Conservation (phyloP, 2,113 vertebrate genomes). For the Rhagologus leucostigma region DNA sequence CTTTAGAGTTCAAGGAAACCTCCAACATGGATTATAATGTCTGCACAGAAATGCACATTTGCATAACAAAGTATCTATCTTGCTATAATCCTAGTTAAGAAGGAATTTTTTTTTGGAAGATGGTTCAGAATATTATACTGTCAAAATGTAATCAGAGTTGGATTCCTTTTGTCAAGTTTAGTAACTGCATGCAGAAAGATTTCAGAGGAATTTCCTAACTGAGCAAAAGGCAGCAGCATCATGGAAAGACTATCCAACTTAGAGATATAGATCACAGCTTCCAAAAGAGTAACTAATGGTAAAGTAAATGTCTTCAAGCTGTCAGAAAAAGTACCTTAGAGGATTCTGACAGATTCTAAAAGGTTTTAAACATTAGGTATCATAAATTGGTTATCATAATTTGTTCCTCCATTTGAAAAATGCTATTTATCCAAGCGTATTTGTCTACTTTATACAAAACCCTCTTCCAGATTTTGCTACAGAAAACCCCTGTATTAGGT, state of each 20-base stretch:
- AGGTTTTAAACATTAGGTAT: conserved; percentile 33
- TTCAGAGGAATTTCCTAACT: neutral
- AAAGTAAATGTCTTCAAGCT: neutral
- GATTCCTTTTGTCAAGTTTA: neutral
- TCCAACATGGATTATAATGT: neutral
- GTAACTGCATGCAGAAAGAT: neutral
- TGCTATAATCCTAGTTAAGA: conserved; percentile 22
- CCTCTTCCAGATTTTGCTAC: neutral
- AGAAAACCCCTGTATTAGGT: neutral
- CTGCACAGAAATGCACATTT: neutral
- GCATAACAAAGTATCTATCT: conserved; percentile 24
- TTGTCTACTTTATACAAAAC: neutral
- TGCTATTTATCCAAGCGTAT: neutral
- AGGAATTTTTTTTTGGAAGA: neutral
- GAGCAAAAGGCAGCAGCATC: neutral
- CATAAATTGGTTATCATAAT: neutral
- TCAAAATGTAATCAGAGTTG: neutral
- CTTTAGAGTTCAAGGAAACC: conserved; percentile 33
- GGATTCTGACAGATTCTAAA: neutral
- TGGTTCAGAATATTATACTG: neutral
- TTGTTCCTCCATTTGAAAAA: neutral
- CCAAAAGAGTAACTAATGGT: neutral
- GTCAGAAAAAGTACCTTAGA: neutral
- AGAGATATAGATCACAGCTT: neutral
- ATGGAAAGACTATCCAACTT: neutral